A percentile compares a stretch with the other conserved stretches of the same genome.
phyloP scores from a whole-genome alignment of 2,797 vertebrate species.

The Hypotaenidia okinawae region DNA sequence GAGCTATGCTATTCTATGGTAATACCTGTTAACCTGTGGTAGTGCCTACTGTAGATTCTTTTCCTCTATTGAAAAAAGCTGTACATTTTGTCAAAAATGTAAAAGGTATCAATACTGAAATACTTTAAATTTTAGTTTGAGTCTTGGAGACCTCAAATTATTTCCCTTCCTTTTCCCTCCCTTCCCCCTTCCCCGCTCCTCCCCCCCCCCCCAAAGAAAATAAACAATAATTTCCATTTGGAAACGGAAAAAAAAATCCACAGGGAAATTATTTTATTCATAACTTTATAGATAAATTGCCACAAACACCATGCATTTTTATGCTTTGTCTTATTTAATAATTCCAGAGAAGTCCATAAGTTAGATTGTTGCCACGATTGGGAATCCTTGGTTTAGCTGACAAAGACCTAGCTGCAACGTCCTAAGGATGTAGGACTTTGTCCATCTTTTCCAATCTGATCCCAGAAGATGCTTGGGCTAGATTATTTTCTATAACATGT shows the following conservation, averaged over 20 bases:
- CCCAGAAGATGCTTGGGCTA: slow-evolving; percentile 1
- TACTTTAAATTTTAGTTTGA: background rate
- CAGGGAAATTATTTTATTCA: background rate
- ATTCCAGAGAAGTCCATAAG: background rate
- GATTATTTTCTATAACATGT: background rate
- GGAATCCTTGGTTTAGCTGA: background rate
- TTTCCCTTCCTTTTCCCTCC: no score
- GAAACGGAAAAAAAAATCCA: background rate
- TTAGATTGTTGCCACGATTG: background rate
- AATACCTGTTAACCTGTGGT: background rate
- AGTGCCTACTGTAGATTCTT: background rate
- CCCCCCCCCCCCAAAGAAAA: background rate
- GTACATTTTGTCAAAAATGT: background rate
- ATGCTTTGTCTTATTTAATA: background rate
- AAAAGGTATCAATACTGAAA: background rate
- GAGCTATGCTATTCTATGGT: background rate
- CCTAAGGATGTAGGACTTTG: slow-evolving; percentile 12
- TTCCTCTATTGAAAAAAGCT: background rate
- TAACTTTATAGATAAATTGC: background rate
- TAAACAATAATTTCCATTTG: background rate
- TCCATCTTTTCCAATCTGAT: background rate
- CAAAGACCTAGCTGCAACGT: background rate
- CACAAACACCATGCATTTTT: background rate
- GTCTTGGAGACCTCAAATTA: background rate
- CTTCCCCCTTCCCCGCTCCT: no score